Evolutionary conservation across 1,140 invertebrate species (phyloP).

Genomic region (Pogonognathellus flavescens): DNA sequence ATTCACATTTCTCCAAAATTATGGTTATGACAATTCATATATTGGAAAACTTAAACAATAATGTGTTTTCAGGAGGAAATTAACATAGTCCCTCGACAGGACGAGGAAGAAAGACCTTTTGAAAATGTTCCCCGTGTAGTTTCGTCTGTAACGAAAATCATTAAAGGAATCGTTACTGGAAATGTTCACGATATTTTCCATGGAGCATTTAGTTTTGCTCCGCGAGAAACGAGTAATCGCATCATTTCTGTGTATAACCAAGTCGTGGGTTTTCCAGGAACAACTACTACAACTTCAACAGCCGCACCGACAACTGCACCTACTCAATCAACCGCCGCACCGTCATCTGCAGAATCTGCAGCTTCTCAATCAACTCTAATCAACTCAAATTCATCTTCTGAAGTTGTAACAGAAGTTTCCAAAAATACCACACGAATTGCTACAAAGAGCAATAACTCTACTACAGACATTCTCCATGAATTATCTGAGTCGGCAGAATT

Average conservation of each 20-base stretch:
- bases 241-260: slow-evolving; percentile 57
- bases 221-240: slow-evolving; percentile 46
- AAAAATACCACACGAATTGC: neutral
- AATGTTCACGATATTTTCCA: slow-evolving; percentile 55
- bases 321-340: neutral
- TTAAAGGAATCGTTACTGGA: slow-evolving; percentile 57
- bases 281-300: neutral
- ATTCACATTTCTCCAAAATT: neutral
- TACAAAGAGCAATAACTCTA: neutral
- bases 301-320: neutral
- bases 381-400: too few species aligned
- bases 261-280: slow-evolving; percentile 51
- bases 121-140: slow-evolving; percentile 53
- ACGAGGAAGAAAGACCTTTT: slow-evolving; percentile 43
- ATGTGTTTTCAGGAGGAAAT: neutral
- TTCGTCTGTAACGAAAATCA: slow-evolving; percentile 36
- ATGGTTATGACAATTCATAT: too few species aligned
- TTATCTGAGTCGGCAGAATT: neutral
- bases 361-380: too few species aligned
- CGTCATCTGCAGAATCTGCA: neutral
- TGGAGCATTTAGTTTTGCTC: slow-evolving; percentile 53
- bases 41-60: neutral
- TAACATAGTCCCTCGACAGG: slow-evolving; percentile 30
- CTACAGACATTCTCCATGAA: neutral
- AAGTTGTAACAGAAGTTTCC: neutral